Conservation (phyloP, 2,113 vertebrate genomes). For the Tor tambroides region DNA sequence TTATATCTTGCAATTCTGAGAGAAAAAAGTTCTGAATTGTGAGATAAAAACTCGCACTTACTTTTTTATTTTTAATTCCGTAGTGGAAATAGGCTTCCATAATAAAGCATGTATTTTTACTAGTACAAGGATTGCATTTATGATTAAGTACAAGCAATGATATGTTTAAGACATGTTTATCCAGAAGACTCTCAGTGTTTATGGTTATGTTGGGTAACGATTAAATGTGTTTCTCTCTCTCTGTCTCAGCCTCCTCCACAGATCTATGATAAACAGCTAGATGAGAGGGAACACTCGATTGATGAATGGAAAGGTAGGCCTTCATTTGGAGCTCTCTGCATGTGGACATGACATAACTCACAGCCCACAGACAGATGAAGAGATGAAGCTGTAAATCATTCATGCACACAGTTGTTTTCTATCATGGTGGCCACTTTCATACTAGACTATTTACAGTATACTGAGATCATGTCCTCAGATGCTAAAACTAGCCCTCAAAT, state of each 20-base stretch:
- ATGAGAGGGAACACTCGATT: conserved; percentile 99
- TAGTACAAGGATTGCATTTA: background rate
- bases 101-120: too few species aligned
- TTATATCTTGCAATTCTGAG: too few species aligned
- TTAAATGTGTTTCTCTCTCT: conserved; percentile 52
- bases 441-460: too few species aligned
- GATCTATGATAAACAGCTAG: conserved; percentile 98
- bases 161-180: background rate
- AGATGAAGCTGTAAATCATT: background rate
- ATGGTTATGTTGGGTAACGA: background rate
- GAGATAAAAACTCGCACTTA: too few species aligned
- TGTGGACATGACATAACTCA: background rate
- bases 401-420: background rate
- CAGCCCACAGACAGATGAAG: background rate
- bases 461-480: background rate
- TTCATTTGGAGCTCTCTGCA: conserved; percentile 2
- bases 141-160: background rate
- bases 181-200: background rate
- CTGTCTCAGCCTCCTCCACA: conserved; percentile 90
- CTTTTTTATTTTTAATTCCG: too few species aligned
- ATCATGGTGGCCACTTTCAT: background rate
- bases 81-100: too few species aligned
- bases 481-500: background rate
- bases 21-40: too few species aligned
- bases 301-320: conserved; percentile 98